Conservation (phyloP, 1,140 invertebrate species). For the Antheraea pernyi region DNA sequence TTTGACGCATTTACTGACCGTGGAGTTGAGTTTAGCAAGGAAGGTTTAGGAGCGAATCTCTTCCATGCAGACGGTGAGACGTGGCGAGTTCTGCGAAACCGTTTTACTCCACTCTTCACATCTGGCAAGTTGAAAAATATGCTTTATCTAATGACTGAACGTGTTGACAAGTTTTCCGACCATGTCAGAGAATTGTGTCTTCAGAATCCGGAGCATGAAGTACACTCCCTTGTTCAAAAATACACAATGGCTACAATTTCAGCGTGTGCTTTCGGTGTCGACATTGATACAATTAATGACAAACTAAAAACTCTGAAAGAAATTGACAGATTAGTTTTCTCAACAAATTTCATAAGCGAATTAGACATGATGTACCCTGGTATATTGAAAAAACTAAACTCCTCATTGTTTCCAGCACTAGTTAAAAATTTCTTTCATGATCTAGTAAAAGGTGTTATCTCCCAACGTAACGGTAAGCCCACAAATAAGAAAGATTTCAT, state of each 20-base stretch:
- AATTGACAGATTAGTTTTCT: constrained; percentile 33
- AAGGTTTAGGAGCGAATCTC: constrained; percentile 36
- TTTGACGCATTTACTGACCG: constrained; percentile 73
- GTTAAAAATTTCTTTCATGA: constrained; percentile 36
- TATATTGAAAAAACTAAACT: constrained; percentile 36
- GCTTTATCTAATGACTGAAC: constrained; percentile 57
- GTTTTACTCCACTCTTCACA: constrained; percentile 80
- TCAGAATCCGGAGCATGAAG: constrained; percentile 46
- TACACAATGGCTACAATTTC: constrained; percentile 76
- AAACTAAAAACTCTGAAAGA: constrained; percentile 24
- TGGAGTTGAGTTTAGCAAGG: constrained; percentile 48
- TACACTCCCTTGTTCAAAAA: constrained; percentile 61
- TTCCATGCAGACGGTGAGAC: constrained; percentile 70
- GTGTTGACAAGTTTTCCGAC: constrained; percentile 50
- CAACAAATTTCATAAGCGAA: constrained; percentile 26
- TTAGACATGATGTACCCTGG: constrained; percentile 47
- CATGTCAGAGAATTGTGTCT: constrained; percentile 32
- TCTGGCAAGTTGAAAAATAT: constrained; percentile 81
- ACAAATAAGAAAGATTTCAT: constrained; percentile 36
- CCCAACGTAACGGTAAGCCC: constrained; percentile 29
- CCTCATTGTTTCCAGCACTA: constrained; percentile 33
- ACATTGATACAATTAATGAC: constrained; percentile 58
- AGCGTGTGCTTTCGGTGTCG: constrained; percentile 81
- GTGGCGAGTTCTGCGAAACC: constrained; percentile 79
- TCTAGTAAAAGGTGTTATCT: constrained; percentile 28